These are phyloP conservation scores for Eurytoma adleriae DNA, from an alignment of 2,888 invertebrate genomes.

Conservation along the genomic window DNA sequence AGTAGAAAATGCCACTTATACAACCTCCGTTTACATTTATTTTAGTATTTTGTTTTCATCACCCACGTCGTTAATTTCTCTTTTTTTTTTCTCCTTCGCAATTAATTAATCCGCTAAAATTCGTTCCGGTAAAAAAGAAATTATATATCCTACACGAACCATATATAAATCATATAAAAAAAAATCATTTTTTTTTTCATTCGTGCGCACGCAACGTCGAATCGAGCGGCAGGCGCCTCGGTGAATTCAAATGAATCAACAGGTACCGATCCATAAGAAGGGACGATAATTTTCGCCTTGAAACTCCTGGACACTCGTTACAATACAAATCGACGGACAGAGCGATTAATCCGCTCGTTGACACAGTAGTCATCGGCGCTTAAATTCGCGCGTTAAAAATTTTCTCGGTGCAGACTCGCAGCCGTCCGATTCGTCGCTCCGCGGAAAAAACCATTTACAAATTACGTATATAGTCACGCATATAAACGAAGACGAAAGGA, in stretches of 20 bases:
- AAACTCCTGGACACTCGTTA: too few species aligned
- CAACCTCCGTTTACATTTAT: conserved; percentile 40
- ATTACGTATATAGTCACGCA: conserved; percentile 28
- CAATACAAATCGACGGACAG: neutral
- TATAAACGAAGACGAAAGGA: conserved; percentile 29
- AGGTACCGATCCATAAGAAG: neutral
- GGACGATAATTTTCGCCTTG: too few species aligned
- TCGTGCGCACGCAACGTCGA: conserved; percentile 1
- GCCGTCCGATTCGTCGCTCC: conserved; percentile 18
- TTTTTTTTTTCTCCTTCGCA: conserved; percentile 14
- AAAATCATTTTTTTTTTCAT: conserved; percentile 9
- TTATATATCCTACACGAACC: conserved; percentile 44
- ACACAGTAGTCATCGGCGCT: neutral
- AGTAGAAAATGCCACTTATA: conserved; percentile 58
- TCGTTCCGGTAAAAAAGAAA: conserved; percentile 42
- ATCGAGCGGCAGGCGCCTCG: conserved; percentile 8
- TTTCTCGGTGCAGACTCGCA: neutral
- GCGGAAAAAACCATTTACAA: conserved; percentile 36
- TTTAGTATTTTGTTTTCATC: conserved; percentile 22
- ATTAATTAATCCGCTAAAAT: conserved; percentile 42
- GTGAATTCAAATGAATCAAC: conserved; percentile 3
- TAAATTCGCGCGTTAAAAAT: neutral
- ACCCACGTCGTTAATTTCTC: conserved; percentile 22
- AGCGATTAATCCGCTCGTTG: neutral
- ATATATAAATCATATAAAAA: conserved; percentile 47